Conservation (phyloP, 2,888 invertebrate species). For the Creontiades dilutus region DNA sequence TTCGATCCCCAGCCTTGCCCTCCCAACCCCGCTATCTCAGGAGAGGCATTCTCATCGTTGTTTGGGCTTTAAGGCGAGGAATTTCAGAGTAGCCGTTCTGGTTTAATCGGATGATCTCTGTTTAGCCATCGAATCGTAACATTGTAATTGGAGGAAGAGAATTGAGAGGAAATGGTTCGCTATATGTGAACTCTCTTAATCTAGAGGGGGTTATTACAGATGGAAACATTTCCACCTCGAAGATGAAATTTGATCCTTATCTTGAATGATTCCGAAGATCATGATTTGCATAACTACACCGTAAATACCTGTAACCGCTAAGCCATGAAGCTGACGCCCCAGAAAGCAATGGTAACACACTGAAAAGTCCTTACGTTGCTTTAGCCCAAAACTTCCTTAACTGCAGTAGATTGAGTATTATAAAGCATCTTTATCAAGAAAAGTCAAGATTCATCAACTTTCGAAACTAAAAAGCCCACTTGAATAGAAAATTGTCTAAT, state of each 20-base stretch:
- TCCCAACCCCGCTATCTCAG: not conserved
- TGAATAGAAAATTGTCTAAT: no score
- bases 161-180: slow-evolving; percentile 5
- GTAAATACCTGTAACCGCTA: no score
- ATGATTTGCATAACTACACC: not conserved
- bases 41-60: slow-evolving; percentile 2
- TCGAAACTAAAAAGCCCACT: no score
- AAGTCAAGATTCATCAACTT: no score
- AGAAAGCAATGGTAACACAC: no score
- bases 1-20: not conserved
- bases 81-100: slow-evolving; percentile 32
- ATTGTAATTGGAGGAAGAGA: slow-evolving; percentile 26
- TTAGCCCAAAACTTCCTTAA: no score
- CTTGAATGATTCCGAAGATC: not conserved
- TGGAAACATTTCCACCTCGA: slow-evolving; percentile 38
- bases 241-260: slow-evolving; percentile 1
- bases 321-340: no score
- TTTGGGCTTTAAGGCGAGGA: slow-evolving; percentile 37
- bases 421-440: no score
- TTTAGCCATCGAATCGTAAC: slow-evolving; percentile 40
- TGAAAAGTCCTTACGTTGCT: no score
- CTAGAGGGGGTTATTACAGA: slow-evolving; percentile 14
- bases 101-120: slow-evolving; percentile 35
- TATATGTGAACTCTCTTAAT: not conserved
- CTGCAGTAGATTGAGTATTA: no score